Percentiles rank a stretch among this genome's conserved stretches.
Evolutionary conservation across 2,797 vertebrate species (phyloP).

Genomic region (Channallabes apus): DNA sequence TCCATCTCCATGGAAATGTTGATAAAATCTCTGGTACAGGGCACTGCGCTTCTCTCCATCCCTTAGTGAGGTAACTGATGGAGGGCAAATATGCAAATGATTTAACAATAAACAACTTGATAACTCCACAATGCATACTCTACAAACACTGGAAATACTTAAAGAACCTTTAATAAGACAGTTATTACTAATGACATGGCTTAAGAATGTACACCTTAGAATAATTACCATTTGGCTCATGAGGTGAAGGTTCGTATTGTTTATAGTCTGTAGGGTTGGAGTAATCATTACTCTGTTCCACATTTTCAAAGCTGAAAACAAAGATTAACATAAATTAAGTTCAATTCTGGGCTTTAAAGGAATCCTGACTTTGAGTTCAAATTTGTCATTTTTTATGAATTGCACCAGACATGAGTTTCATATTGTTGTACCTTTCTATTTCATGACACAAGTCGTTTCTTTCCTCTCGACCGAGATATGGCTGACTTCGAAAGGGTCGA

Average conservation of each 20-base stretch:
- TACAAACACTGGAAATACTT: not conserved
- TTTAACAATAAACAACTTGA: not conserved
- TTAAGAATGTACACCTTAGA: not conserved
- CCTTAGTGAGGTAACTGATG: conserved; percentile 36
- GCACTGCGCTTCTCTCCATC: conserved; percentile 64
- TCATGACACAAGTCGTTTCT: conserved; percentile 68
- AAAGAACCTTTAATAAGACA: not conserved
- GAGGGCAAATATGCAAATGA: not conserved
- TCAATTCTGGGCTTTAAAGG: not conserved
- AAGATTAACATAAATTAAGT: not conserved
- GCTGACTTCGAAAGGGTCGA: conserved; percentile 70
- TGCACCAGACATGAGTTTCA: not conserved
- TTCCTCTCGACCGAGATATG: conserved; percentile 73
- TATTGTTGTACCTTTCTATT: conserved; percentile 64
- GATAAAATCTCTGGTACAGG: conserved; percentile 75
- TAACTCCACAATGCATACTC: no score
- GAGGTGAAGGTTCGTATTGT: conserved; percentile 61
- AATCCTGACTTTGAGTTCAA: conserved; percentile 2
- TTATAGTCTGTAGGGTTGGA: conserved; percentile 63
- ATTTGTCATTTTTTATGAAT: not conserved
- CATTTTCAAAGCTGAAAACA: conserved; percentile 70
- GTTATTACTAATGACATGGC: not conserved
- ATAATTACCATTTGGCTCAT: conserved; percentile 31
- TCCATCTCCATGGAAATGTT: conserved; percentile 72
- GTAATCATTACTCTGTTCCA: conserved; percentile 66